Conservation (phyloP, 2,797 vertebrate genomes). For the Phrynocephalus guinanensis region DNA sequence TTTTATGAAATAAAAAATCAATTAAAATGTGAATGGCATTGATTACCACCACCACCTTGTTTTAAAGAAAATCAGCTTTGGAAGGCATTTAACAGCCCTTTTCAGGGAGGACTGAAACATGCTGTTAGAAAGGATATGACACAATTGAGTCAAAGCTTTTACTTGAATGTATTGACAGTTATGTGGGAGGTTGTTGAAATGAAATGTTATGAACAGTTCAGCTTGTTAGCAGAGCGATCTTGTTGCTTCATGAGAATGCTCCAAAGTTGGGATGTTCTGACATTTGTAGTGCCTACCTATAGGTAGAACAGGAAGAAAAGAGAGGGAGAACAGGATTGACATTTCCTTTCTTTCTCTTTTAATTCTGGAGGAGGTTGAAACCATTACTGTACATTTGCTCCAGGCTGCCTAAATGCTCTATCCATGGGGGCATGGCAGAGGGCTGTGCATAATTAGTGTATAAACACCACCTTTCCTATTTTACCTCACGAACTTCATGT, state of each 20-base stretch:
- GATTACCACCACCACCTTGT: conserved; percentile 42
- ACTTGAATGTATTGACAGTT: conserved; percentile 40
- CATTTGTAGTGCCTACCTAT: neutral
- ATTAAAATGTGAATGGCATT: conserved; percentile 68
- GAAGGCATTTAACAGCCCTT: conserved; percentile 51
- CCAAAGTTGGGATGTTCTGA: neutral
- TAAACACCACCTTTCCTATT: no score
- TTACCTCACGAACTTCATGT: no score
- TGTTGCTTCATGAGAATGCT: neutral
- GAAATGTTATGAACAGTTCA: conserved; percentile 37
- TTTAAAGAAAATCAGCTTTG: conserved; percentile 15
- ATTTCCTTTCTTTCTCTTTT: no score
- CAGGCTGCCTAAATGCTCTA: no score
- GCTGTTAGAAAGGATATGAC: conserved; percentile 46
- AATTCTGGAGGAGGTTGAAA: no score
- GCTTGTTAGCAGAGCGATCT: neutral
- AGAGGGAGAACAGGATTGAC: no score
- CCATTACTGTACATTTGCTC: no score
- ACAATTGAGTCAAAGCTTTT: conserved; percentile 61
- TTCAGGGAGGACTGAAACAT: conserved; percentile 53
- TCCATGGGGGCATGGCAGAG: no score
- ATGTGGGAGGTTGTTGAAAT: conserved; percentile 56
- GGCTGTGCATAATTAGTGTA: no score
- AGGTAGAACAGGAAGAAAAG: no score
- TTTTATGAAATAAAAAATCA: conserved; percentile 81